Evolutionary conservation across 2,888 invertebrate species (phyloP).

Genomic region (Hemicrepidius hirtus): DNA sequence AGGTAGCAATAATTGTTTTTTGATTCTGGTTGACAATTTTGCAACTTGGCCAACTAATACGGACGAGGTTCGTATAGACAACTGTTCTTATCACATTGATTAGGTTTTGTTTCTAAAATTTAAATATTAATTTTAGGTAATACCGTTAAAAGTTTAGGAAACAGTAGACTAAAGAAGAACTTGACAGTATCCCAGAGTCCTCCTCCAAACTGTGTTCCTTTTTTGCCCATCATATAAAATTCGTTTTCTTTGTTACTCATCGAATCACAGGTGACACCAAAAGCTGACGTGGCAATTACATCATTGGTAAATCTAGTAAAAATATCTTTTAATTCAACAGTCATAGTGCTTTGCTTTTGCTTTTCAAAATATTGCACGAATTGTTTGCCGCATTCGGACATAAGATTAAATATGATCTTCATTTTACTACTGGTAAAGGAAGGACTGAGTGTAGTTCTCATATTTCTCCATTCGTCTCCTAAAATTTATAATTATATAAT

Average conservation of each 20-base stretch:
- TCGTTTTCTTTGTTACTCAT: constrained; percentile 72
- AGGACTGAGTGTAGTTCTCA: constrained; percentile 67
- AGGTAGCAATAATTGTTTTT: no score
- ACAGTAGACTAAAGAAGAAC: not conserved
- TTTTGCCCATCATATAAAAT: constrained; percentile 73
- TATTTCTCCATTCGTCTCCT: constrained; percentile 55
- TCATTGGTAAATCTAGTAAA: constrained; percentile 72
- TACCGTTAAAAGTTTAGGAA: constrained; percentile 17
- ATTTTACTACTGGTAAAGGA: constrained; percentile 59
- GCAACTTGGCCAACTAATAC: no score
- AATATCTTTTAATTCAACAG: constrained; percentile 70
- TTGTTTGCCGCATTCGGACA: constrained; percentile 39
- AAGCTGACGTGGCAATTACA: constrained; percentile 73
- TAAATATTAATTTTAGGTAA: no score
- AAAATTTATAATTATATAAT: not conserved
- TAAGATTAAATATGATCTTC: constrained; percentile 54
- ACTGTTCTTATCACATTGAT: no score
- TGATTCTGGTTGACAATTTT: no score
- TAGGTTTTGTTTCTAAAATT: no score
- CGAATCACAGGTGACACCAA: constrained; percentile 74
- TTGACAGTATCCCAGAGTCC: constrained; percentile 27
- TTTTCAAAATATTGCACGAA: no score
- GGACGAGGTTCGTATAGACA: no score
- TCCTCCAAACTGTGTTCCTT: constrained; percentile 67
- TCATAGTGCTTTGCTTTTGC: constrained; percentile 37